A percentile compares a stretch with the other conserved stretches of the same genome.
Conservation (phyloP, 2,888 invertebrate species). For the Byasa hedistus region DNA sequence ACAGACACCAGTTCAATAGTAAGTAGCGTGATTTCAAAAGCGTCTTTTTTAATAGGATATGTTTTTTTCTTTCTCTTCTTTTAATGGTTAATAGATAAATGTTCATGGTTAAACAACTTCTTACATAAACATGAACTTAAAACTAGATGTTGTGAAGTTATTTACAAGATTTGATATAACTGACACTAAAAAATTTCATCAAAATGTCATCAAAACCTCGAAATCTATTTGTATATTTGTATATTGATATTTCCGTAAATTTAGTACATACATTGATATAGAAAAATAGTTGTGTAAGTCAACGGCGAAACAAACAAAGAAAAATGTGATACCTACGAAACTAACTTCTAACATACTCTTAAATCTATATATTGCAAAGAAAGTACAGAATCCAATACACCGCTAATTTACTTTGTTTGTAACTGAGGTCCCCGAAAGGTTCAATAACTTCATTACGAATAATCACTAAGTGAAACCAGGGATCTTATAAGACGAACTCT, state of each 20-base stretch:
- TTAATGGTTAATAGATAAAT: too few relatives aligned
- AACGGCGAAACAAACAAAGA: background rate
- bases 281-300: too few relatives aligned
- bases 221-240: background rate
- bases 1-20: background rate
- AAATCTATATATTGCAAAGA: background rate
- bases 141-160: too few relatives aligned
- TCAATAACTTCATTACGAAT: slow-evolving; percentile 55
- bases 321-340: background rate
- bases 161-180: too few relatives aligned
- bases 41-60: too few relatives aligned
- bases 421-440: slow-evolving; percentile 35
- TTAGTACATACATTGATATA: too few relatives aligned
- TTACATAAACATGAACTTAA: too few relatives aligned
- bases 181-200: background rate
- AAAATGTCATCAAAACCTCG: too few relatives aligned
- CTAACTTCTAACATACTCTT: background rate
- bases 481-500: slow-evolving; percentile 52
- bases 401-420: slow-evolving; percentile 28
- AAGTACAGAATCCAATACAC: slow-evolving; percentile 1
- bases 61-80: background rate
- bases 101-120: too few relatives aligned
- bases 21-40: too few relatives aligned
- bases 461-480: slow-evolving; percentile 52
- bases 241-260: background rate